A percentile compares a stretch with the other conserved stretches of the same genome.
Conservation (phyloP, 2,888 invertebrate species). For the Autographa gamma region DNA sequence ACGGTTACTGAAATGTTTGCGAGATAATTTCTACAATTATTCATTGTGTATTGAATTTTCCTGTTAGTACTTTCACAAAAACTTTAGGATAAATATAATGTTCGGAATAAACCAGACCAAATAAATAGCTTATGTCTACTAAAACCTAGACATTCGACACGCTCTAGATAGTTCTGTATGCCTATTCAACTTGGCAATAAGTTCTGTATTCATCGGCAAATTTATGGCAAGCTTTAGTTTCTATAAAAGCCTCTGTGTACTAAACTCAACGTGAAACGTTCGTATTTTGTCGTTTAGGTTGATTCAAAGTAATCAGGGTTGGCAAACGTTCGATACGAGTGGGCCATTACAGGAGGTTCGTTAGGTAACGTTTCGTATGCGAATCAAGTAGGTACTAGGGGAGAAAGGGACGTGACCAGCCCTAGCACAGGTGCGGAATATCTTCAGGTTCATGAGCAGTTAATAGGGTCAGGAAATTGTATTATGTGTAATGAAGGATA, state of each 20-base stretch:
- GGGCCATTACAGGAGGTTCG: conserved; percentile 10
- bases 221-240: conserved; percentile 1
- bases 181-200: neutral
- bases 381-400: conserved; percentile 11
- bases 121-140: neutral
- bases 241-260: neutral
- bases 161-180: conserved; percentile 1
- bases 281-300: conserved; percentile 20
- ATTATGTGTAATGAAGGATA: neutral
- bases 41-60: too few relatives aligned
- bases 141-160: neutral
- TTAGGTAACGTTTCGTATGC: conserved; percentile 28
- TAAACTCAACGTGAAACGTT: conserved; percentile 19
- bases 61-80: neutral
- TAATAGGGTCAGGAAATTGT: neutral
- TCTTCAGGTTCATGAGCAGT: conserved; percentile 3
- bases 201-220: conserved; percentile 3
- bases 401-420: conserved; percentile 23
- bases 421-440: conserved; percentile 13
- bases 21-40: neutral
- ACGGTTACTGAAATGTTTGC: neutral
- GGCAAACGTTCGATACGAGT: conserved; percentile 13
- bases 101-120: neutral
- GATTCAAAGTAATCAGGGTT: conserved; percentile 26
- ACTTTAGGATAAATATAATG: neutral